Evolutionary conservation across 2,113 vertebrate species (phyloP), one percentile per base, ranked within the genome.

Genomic region (Heteronetta atricapilla): DNA sequence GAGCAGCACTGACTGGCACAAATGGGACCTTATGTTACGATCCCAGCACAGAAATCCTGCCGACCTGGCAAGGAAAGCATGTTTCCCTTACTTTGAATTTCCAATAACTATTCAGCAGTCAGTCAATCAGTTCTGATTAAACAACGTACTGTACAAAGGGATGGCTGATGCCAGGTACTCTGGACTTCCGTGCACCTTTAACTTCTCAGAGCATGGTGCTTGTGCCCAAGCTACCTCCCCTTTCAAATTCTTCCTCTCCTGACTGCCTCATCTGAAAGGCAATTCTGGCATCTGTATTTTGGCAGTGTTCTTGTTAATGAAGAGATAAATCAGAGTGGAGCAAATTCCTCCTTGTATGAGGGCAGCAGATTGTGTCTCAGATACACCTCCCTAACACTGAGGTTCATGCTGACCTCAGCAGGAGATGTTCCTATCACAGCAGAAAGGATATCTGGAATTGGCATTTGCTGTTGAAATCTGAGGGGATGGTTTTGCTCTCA

Each of bases 11-110:
- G 62, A 38, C 4, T 50, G 38, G 29, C 6, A 29, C 15, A 8
- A 13, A 36, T 0, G 1, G 28, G 56, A 55, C 16, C 26, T 31
- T 34, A 22, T 0, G 0, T 58, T 62, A 44, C 0, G 0, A 62
- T 59, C 36, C 44, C 0, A 1, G 69, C 36, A 64, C 0, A 1
- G 64, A 66, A 86, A 78, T 1, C 1, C 64, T 84, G 63, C 56
- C 60, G 48, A 72, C 8, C 31, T 18, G 48, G 53, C 16, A 83
- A 90, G 36, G 21, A 91, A 84, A 82, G 23, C 34, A 66, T 0
- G 2, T 50, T 93, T 81, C 62, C 69, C 74, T 50, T 72, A 31
- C 34, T 82, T 31, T 73, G 69, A 58, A 81, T 77, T 90, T 88
- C 78, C 62, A 86, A n/a, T 11, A 20, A 55, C 76, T 80, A 11